phyloP scores from a whole-genome alignment of 2,113 vertebrate species.

The Glareola pratincola region DNA sequence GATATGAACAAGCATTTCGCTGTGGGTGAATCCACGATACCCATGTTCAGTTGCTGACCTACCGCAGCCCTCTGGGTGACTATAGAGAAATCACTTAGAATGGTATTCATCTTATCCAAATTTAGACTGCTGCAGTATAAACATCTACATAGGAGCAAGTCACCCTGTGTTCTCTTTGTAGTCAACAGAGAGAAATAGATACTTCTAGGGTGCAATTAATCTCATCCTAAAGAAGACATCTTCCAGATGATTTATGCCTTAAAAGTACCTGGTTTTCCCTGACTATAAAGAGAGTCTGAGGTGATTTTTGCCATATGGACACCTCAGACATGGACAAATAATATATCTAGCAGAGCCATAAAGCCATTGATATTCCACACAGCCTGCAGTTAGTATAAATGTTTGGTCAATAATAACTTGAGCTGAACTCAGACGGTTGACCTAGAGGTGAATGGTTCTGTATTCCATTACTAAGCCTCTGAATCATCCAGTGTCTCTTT shows the following conservation, averaged over 20 bases:
- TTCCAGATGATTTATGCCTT: slow-evolving; percentile 42
- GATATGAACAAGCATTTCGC: background rate
- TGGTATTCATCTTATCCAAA: slow-evolving; percentile 61
- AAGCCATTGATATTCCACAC: slow-evolving; percentile 59
- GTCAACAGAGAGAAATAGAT: slow-evolving; percentile 60
- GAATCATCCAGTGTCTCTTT: slow-evolving; percentile 23
- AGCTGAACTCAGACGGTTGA: slow-evolving; percentile 55
- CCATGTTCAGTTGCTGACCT: background rate
- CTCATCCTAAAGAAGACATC: slow-evolving; percentile 39
- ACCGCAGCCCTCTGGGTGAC: slow-evolving; percentile 20
- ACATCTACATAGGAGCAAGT: slow-evolving; percentile 49
- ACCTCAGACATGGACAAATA: slow-evolving; percentile 48
- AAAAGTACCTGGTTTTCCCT: slow-evolving; percentile 44
- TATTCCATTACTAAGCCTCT: slow-evolving; percentile 36
- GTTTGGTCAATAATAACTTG: slow-evolving; percentile 64
- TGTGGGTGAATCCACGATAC: background rate
- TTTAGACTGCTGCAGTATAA: slow-evolving; percentile 54
- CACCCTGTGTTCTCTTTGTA: slow-evolving; percentile 38
- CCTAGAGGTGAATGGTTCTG: slow-evolving; percentile 56
- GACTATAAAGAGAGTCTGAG: slow-evolving; percentile 42
- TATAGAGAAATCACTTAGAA: slow-evolving; percentile 33
- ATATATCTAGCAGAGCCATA: slow-evolving; percentile 38
- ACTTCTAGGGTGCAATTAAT: slow-evolving; percentile 47
- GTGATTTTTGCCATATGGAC: slow-evolving; percentile 66
- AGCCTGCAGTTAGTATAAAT: slow-evolving; percentile 61